A percentile compares a stretch with the other conserved stretches of the same genome.
Evolutionary conservation across 2,113 vertebrate species (phyloP).

Genomic region (Ciconia stormi): DNA sequence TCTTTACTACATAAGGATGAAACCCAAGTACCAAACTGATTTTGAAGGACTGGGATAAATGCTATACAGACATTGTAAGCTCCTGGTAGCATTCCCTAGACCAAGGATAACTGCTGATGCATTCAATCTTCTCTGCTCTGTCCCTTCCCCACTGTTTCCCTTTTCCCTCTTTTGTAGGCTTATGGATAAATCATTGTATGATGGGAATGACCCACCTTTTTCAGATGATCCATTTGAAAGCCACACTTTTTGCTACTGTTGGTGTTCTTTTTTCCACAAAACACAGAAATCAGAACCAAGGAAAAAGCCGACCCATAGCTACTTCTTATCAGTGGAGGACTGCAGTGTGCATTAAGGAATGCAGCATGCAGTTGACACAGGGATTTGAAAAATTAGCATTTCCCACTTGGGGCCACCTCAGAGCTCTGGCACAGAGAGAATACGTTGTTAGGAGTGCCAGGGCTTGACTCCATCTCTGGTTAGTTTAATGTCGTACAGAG

Average conservation of each 20-base stretch:
- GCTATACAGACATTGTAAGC: background rate
- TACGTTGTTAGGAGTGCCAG: background rate
- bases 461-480: background rate
- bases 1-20: background rate
- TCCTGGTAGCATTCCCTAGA: background rate
- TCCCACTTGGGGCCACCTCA: background rate
- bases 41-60: background rate
- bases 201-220: background rate
- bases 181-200: background rate
- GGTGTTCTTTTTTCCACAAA: background rate
- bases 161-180: background rate
- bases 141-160: background rate
- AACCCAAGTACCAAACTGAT: background rate
- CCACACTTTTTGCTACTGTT: background rate
- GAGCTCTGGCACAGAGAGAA: background rate
- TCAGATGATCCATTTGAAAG: background rate
- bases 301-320: background rate
- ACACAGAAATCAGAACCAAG: background rate
- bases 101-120: background rate
- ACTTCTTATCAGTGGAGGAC: background rate
- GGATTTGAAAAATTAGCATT: background rate
- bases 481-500: background rate
- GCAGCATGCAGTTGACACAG: background rate
- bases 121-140: background rate
- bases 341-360: background rate